These are phyloP conservation scores for Myxocyprinus asiaticus DNA, from an alignment of 2,113 vertebrate species.

Conservation along the genomic window DNA sequence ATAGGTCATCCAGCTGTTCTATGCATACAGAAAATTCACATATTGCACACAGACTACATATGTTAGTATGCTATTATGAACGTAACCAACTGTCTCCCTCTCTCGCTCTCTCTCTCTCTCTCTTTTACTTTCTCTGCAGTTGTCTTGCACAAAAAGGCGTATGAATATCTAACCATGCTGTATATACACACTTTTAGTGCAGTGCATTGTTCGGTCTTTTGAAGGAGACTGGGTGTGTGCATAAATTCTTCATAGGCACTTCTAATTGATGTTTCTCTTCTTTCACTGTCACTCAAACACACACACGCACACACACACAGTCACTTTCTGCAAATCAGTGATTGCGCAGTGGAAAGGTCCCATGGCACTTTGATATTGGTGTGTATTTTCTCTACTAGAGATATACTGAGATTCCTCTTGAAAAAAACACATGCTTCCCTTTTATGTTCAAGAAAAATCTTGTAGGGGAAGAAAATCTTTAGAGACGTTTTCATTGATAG, in stretches of 20 bases:
- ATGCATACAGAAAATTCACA: no score
- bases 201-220: background rate
- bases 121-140: background rate
- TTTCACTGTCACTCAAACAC: background rate
- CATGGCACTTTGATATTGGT: background rate
- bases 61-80: no score
- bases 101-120: background rate
- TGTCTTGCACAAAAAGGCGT: no score
- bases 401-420: no score
- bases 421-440: no score
- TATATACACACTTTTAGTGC: background rate
- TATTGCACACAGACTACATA: no score
- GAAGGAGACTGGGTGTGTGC: constrained; percentile 9
- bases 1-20: no score
- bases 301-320: background rate
- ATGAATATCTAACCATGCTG: no score
- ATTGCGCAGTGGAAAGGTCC: constrained; percentile 2
- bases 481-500: no score
- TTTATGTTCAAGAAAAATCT: no score
- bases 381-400: background rate
- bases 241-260: constrained; percentile 14
- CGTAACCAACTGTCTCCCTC: background rate
- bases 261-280: constrained; percentile 25
- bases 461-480: no score
- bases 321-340: constrained; percentile 27